phyloP scores from a whole-genome alignment of 2,888 invertebrate species.

The Helicoverpa assulta region DNA sequence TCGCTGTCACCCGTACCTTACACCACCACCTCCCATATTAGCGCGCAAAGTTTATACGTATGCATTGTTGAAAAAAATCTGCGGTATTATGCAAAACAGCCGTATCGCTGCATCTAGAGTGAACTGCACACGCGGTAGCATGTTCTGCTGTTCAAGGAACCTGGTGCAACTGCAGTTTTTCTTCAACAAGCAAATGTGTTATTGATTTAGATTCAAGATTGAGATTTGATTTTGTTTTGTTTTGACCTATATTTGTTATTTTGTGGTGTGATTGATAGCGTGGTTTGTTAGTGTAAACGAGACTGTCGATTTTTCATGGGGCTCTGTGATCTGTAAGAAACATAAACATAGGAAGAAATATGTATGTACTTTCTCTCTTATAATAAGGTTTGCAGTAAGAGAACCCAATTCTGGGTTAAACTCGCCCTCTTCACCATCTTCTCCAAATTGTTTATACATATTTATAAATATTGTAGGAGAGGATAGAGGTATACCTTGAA shows the following conservation, averaged over 20 bases:
- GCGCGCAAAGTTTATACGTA: constrained; percentile 79
- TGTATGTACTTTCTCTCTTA: no score
- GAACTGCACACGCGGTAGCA: constrained; percentile 78
- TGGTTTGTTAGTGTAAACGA: no score
- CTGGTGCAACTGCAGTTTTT: constrained; percentile 40
- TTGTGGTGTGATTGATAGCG: no score
- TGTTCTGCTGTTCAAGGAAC: constrained; percentile 68
- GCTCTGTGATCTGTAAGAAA: no score
- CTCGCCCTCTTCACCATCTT: no score
- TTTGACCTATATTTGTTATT: background rate
- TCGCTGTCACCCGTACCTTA: constrained; percentile 44
- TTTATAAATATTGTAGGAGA: no score
- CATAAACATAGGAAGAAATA: no score
- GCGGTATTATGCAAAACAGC: constrained; percentile 87
- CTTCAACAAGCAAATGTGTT: constrained; percentile 35
- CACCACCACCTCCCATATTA: constrained; percentile 69
- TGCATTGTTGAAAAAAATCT: constrained; percentile 85
- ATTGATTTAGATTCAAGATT: constrained; percentile 47
- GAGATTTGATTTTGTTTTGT: constrained; percentile 4
- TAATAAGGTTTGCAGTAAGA: no score
- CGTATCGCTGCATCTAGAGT: constrained; percentile 79
- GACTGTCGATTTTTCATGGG: no score
- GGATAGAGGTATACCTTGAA: no score
- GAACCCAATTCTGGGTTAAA: no score
- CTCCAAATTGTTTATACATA: no score